Evolutionary conservation across 2,888 invertebrate genomes (phyloP).

Genomic region (Lagria hirta): DNA sequence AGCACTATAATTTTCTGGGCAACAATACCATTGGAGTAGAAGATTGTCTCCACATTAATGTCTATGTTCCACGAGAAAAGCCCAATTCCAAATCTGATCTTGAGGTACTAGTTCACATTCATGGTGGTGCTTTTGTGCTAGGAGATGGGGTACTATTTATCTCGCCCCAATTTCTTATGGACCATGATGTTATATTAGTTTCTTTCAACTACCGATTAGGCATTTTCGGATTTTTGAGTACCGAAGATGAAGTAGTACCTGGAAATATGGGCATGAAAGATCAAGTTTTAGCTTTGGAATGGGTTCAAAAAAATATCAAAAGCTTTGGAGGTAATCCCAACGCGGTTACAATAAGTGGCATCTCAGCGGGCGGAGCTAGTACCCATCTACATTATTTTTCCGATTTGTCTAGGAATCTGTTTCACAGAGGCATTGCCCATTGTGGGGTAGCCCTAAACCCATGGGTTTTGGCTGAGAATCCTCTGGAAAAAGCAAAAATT

Average conservation of each 20-base stretch:
- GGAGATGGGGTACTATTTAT: conserved; percentile 62
- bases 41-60: conserved; percentile 68
- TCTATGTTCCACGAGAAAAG: conserved; percentile 59
- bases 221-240: conserved; percentile 72
- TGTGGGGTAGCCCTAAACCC: conserved; percentile 70
- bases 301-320: conserved; percentile 69
- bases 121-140: conserved; percentile 72
- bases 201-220: conserved; percentile 74
- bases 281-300: conserved; percentile 69
- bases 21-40: conserved; percentile 59
- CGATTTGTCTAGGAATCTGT: conserved; percentile 53
- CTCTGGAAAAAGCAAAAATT: conserved; percentile 62
- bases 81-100: conserved; percentile 52
- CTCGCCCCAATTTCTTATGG: conserved; percentile 61
- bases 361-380: conserved; percentile 75
- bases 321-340: conserved; percentile 72
- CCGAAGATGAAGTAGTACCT: conserved; percentile 67
- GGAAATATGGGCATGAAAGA: conserved; percentile 76
- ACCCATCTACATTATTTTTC: conserved; percentile 65
- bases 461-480: conserved; percentile 59
- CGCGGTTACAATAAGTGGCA: conserved; percentile 67
- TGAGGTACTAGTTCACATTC: conserved; percentile 67
- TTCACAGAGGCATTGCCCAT: conserved; percentile 65
- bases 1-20: conserved; percentile 31
- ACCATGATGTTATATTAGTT: conserved; percentile 65